Conservation (phyloP, 1,140 invertebrate species). For the Zaprionus davidi region DNA sequence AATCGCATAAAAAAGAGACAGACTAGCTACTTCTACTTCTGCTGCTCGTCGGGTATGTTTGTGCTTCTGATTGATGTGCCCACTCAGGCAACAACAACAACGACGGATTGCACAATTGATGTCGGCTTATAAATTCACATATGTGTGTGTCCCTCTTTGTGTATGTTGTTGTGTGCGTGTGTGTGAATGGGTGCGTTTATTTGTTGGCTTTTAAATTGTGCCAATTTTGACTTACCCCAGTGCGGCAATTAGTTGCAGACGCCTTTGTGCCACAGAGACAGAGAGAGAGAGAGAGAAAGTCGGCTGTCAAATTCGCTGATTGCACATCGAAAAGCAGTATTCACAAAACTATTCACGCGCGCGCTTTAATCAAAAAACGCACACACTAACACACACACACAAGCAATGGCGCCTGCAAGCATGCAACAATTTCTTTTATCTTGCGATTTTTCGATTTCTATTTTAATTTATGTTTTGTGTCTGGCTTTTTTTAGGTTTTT, state of each 20-base stretch:
- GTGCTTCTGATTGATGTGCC: slow-evolving; percentile 23
- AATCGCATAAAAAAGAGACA: slow-evolving; percentile 44
- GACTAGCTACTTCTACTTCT: slow-evolving; percentile 9
- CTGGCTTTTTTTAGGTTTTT: slow-evolving; percentile 33
- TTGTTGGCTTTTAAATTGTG: slow-evolving; percentile 5
- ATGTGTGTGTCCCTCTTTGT: neutral
- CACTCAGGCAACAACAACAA: slow-evolving; percentile 27
- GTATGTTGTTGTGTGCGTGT: neutral
- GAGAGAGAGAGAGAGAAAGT: neutral
- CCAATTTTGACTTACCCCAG: slow-evolving; percentile 55
- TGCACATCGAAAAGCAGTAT: slow-evolving; percentile 46
- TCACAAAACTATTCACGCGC: slow-evolving; percentile 59
- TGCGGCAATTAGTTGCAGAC: slow-evolving; percentile 25
- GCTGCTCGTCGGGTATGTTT: slow-evolving; percentile 5
- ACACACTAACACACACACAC: slow-evolving; percentile 29
- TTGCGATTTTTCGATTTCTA: slow-evolving; percentile 12
- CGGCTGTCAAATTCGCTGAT: slow-evolving; percentile 53
- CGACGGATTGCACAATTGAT: slow-evolving; percentile 32
- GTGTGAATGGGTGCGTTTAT: slow-evolving; percentile 5
- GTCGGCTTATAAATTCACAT: neutral
- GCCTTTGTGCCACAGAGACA: slow-evolving; percentile 10
- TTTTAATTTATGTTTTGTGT: slow-evolving; percentile 22
- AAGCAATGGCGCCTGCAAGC: slow-evolving; percentile 47
- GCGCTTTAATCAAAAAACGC: slow-evolving; percentile 68
- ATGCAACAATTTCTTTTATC: slow-evolving; percentile 55